Base-by-base conservation (phyloP, 2,888 invertebrate species). In the Tridacna crocea region DNA sequence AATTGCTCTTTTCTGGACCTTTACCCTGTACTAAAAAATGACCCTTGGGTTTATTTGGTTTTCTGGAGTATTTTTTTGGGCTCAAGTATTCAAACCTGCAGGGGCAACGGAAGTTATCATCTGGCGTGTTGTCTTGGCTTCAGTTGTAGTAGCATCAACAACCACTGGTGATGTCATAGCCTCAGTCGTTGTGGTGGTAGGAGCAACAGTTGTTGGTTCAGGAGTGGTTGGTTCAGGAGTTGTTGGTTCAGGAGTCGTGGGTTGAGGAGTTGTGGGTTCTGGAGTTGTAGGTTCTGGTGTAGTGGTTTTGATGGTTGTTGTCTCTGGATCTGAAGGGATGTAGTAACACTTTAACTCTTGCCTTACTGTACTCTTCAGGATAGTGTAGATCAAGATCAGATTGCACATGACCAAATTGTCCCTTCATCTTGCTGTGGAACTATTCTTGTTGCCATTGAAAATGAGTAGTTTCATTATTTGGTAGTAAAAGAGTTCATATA, bases 271-370 rank as follows among this genome's bases (percentile, higher is more conserved):
- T 1, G 68, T 68, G 0, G 68, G 47, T n/a, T 46, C 13, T 11
- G 75, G 24, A n/a, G 75, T 75, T 17, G 61, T 72, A 4, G 51
- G 51, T 26, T 51, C 19, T 46, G 63, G 24, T 19, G 75, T 75
- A 2, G 51, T 65, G 12, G 55, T 51, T 47, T 72, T 66, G 24
- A 68, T 63, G 24, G 58, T 70, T 12, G 79, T 79, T 63, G 75
- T 78, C 11, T 75, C 55, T 60, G 75, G 75, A 24, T 75, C 75
- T 74, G 22, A 26, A 22, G 0, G 19, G 24, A 65, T 22, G 36
- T 4, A 36, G 8, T 8, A 36, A 36, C 36, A 36, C 8, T 36
- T 36, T 36, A 8, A 36, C n/a, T n/a, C n/a, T n/a, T n/a, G n/a
- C n/a, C n/a, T n/a, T n/a, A n/a, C n/a, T n/a, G n/a, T n/a, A n/a